These are phyloP conservation scores for Odobenus rosmarus DNA, from an alignment of 2,113 vertebrate species.

Conservation along the genomic window DNA sequence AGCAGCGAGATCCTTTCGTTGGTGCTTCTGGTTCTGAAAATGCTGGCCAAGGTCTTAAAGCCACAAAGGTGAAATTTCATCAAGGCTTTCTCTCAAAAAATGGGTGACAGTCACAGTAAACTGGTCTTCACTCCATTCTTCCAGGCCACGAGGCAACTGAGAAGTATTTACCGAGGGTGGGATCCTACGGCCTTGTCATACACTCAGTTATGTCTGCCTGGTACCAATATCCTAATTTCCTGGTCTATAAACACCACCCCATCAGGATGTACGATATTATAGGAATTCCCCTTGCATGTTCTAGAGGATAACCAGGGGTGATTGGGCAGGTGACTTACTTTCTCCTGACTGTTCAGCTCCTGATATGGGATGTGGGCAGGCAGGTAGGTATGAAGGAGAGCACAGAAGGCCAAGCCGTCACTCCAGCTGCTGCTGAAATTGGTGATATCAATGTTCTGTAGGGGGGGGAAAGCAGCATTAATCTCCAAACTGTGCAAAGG, in stretches of 20 bases:
- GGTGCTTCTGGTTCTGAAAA: neutral
- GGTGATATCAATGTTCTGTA: constrained; percentile 97
- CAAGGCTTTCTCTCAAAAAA: neutral
- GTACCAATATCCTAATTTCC: neutral
- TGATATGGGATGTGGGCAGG: constrained; percentile 98
- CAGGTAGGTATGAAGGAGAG: constrained; percentile 96
- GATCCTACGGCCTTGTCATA: accelerated
- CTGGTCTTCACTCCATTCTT: neutral
- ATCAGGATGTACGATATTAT: neutral
- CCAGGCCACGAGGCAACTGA: neutral
- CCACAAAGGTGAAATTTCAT: neutral
- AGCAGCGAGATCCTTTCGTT: neutral
- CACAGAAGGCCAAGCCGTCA: constrained; percentile 96
- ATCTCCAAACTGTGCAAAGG: neutral
- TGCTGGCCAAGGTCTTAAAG: neutral
- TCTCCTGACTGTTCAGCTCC: constrained; percentile 95
- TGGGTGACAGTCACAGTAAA: neutral
- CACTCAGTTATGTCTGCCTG: neutral
- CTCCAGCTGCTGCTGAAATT: constrained; percentile 99
- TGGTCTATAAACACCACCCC: too few species aligned
- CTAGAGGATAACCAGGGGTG: neutral
- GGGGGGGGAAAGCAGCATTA: neutral
- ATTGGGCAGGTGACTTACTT: constrained; percentile 84
- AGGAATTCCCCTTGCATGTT: neutral
- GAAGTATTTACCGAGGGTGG: neutral